These are phyloP conservation scores for Andrena minutula DNA, from an alignment of 2,888 invertebrate genomes.

Conservation along the genomic window DNA sequence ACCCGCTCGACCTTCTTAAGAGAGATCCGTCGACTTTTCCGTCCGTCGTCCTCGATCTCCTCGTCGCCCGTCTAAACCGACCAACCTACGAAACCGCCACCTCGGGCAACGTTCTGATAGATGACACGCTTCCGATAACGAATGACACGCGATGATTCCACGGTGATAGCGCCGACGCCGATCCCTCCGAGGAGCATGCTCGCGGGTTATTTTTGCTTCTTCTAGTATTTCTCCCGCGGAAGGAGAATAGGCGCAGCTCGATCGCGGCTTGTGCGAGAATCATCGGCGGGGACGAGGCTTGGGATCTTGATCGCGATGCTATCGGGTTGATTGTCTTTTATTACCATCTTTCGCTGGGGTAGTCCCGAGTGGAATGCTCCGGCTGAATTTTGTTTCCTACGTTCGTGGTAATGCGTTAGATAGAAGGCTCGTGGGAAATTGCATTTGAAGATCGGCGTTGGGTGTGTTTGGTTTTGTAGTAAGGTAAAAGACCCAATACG, in stretches of 20 bases:
- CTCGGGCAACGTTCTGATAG: slow-evolving; percentile 13
- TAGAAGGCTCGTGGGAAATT: too few species aligned
- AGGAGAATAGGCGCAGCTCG: slow-evolving; percentile 7
- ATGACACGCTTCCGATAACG: slow-evolving; percentile 34
- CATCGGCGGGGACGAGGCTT: background rate
- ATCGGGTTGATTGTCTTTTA: slow-evolving; percentile 5
- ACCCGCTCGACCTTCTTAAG: slow-evolving; percentile 73
- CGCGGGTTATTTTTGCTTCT: too few species aligned
- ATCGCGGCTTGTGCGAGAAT: background rate
- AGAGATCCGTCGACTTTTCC: slow-evolving; percentile 73
- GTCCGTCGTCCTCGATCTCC: slow-evolving; percentile 71
- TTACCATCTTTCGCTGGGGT: background rate
- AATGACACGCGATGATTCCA: slow-evolving; percentile 24
- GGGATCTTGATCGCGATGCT: slow-evolving; percentile 11
- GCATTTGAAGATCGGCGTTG: too few species aligned
- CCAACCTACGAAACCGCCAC: background rate
- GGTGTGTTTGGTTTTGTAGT: too few species aligned
- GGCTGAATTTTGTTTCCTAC: background rate
- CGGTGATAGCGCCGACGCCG: background rate
- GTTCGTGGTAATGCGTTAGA: background rate
- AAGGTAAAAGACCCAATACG: too few species aligned
- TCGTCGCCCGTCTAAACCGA: slow-evolving; percentile 3
- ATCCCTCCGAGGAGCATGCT: background rate
- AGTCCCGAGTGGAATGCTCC: background rate
- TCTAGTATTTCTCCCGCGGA: background rate